These are phyloP conservation scores for Caracal caracal DNA, from an alignment of 2,113 vertebrate species.

Conservation along the genomic window DNA sequence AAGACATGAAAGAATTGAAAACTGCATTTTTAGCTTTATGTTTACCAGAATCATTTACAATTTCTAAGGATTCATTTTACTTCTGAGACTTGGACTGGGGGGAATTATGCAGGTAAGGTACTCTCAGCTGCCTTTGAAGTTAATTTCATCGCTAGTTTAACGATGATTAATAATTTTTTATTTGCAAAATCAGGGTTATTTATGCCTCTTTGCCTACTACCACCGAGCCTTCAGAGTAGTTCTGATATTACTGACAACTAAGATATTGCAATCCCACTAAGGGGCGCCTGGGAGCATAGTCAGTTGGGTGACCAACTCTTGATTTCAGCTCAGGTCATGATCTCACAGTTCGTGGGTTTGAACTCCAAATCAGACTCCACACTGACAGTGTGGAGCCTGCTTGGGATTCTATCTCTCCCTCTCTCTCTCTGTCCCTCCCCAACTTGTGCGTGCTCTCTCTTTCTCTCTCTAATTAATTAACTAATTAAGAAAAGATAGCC, in stretches of 20 bases:
- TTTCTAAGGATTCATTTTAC: slow-evolving; percentile 58
- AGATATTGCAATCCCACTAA: too few species aligned
- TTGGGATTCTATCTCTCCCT: too few species aligned
- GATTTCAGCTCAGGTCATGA: too few species aligned
- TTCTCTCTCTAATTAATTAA: too few species aligned
- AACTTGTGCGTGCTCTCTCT: too few species aligned
- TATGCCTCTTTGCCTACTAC: slow-evolving; percentile 34
- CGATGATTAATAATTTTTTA: slow-evolving; percentile 18
- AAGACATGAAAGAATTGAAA: slow-evolving; percentile 50
- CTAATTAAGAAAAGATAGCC: not conserved
- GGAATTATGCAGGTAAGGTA: slow-evolving; percentile 40
- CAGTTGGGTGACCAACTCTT: too few species aligned
- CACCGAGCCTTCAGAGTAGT: slow-evolving; percentile 20
- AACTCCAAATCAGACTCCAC: too few species aligned
- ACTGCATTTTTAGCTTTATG: slow-evolving; percentile 16
- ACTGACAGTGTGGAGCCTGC: too few species aligned
- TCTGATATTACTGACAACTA: slow-evolving; percentile 52
- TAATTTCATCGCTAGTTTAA: slow-evolving; percentile 7
- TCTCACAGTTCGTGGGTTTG: too few species aligned
- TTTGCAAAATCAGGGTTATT: not conserved
- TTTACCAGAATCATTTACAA: slow-evolving; percentile 47
- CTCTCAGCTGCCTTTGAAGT: not conserved
- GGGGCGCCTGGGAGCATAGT: too few species aligned
- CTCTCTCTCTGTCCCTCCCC: too few species aligned
- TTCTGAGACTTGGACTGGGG: not conserved